phyloP scores from a whole-genome alignment of 2,888 invertebrate genomes.

The Caenorhabditis panamensis region DNA sequence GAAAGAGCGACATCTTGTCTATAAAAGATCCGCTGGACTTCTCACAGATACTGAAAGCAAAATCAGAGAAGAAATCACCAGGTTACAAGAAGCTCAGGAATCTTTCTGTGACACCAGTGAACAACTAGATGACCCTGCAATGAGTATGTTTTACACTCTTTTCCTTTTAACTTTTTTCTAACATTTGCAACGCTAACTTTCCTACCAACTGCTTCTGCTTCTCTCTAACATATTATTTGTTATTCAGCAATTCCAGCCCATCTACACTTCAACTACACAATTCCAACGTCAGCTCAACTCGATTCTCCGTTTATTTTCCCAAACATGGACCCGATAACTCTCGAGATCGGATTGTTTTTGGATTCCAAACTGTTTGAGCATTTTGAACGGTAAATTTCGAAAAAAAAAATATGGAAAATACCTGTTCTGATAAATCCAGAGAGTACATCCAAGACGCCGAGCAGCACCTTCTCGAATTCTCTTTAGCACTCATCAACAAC shows the following conservation, averaged over 20 bases:
- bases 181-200: conserved; percentile 34
- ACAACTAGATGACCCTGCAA: conserved; percentile 71
- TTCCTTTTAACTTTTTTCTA: neutral
- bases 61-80: conserved; percentile 67
- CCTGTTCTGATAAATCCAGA: no score
- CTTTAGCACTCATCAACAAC: conserved; percentile 80
- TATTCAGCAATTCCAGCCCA: conserved; percentile 67
- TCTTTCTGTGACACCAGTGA: conserved; percentile 80
- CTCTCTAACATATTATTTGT: conserved; percentile 39
- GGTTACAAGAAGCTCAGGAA: conserved; percentile 68
- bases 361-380: conserved; percentile 80
- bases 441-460: conserved; percentile 78
- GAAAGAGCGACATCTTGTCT: conserved; percentile 77
- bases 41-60: conserved; percentile 67
- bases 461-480: conserved; percentile 80
- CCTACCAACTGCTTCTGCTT: conserved; percentile 37
- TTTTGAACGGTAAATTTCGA: conserved; percentile 73
- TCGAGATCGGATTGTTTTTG: conserved; percentile 80
- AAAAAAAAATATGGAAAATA: no score
- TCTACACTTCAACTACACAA: conserved; percentile 77
- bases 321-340: conserved; percentile 80
- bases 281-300: conserved; percentile 78
- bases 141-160: conserved; percentile 63
- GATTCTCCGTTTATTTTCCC: conserved; percentile 81
- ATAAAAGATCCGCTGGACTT: conserved; percentile 76